Percentiles rank a stretch among this genome's conserved stretches.
Evolutionary conservation across 2,797 vertebrate species (phyloP).

Genomic region (Helarctos malayanus): DNA sequence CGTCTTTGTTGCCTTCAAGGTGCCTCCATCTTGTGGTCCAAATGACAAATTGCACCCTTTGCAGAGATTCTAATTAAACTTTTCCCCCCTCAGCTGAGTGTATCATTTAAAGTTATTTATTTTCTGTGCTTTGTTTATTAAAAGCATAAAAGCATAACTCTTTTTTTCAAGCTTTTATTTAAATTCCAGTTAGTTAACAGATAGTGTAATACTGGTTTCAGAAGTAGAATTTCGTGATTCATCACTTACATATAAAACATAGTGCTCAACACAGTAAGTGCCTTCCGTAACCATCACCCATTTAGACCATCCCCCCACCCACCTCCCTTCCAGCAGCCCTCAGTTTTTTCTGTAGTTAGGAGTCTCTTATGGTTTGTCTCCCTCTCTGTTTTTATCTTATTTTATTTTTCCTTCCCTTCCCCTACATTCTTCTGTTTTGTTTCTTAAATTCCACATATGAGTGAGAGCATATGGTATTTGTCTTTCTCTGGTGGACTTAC

Average conservation of each 20-base stretch:
- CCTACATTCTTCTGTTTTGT: background rate
- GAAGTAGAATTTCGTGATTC: background rate
- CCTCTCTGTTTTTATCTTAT: background rate
- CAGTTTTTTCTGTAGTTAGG: background rate
- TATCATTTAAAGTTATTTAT: slow-evolving; percentile 2
- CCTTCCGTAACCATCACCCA: background rate
- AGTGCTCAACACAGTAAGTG: background rate
- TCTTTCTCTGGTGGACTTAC: background rate
- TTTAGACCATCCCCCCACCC: background rate
- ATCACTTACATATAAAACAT: background rate
- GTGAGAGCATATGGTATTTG: background rate
- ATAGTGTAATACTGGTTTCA: background rate
- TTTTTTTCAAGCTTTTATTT: background rate
- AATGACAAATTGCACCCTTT: slow-evolving; percentile 48
- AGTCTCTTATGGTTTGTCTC: background rate
- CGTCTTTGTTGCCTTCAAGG: background rate
- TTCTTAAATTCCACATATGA: background rate
- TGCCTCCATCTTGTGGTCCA: slow-evolving; percentile 71
- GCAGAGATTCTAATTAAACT: background rate
- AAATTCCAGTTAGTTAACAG: background rate
- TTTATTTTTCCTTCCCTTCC: background rate
- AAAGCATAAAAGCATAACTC: background rate
- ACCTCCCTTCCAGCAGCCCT: background rate
- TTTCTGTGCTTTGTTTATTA: slow-evolving; percentile 36
- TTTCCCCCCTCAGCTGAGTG: background rate